Evolutionary conservation across 2,888 invertebrate species (phyloP).

Genomic region (Invenusta paracnida): DNA sequence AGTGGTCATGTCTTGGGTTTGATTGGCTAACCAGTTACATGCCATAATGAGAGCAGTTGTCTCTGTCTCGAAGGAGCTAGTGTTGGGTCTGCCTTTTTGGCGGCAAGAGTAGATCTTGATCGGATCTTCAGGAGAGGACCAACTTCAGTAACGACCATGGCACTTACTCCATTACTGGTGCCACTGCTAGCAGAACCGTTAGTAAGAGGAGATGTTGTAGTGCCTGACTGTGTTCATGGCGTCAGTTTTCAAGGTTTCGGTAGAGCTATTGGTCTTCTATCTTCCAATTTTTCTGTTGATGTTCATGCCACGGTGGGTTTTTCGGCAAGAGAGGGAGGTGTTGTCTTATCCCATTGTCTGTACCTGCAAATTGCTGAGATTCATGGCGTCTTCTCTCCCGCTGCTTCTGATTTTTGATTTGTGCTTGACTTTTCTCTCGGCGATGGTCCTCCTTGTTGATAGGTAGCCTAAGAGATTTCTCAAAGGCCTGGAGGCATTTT

Average conservation of each 20-base stretch:
- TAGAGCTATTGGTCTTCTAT: neutral
- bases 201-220: neutral
- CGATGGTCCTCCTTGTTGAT: neutral
- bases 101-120: too few relatives aligned
- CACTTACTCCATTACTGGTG: too few relatives aligned
- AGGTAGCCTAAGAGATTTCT: neutral
- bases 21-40: neutral
- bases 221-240: neutral
- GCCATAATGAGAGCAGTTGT: neutral
- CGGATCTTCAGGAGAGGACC: too few relatives aligned
- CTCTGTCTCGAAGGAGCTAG: neutral
- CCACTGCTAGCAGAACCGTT: too few relatives aligned
- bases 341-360: too few relatives aligned
- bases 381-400: neutral
- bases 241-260: neutral
- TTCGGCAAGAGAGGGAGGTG: too few relatives aligned
- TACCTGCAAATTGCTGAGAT: too few relatives aligned
- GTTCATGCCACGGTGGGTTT: too few relatives aligned
- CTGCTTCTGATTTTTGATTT: neutral
- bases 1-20: neutral
- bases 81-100: neutral
- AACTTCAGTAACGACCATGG: too few relatives aligned
- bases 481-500: neutral
- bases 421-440: neutral
- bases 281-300: too few relatives aligned